Percentiles rank a stretch among this genome's conserved stretches.
These are phyloP conservation scores for Nasonia giraulti DNA, from an alignment of 1,140 invertebrate genomes.

Conservation along the genomic window DNA sequence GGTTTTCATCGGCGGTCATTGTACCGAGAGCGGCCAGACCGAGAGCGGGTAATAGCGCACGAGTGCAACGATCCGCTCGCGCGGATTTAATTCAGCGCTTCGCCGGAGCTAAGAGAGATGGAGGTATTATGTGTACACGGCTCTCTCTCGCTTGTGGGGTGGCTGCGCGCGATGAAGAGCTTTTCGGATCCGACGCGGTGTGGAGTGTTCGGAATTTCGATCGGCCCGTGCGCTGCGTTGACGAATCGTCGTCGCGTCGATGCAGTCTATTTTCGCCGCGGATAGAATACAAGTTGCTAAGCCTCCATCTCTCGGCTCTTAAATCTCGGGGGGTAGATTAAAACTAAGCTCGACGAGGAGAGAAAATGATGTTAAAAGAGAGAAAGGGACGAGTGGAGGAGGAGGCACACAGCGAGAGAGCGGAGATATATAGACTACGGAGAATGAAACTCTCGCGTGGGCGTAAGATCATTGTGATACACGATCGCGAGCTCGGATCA, in stretches of 20 bases:
- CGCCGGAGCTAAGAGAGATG: constrained; percentile 40
- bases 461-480: constrained; percentile 71
- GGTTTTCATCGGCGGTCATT: constrained; percentile 51
- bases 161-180: not conserved
- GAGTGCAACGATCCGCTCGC: constrained; percentile 37
- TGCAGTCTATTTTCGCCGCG: not conserved
- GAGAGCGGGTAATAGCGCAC: constrained; percentile 16
- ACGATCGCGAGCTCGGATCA: constrained; percentile 67
- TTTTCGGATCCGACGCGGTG: not conserved
- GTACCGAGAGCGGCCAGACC: constrained; percentile 35
- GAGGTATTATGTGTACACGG: not conserved
- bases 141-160: not conserved
- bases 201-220: not conserved
- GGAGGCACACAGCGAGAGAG: not conserved
- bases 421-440: not conserved
- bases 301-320: too few species aligned
- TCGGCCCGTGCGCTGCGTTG: not conserved
- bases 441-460: constrained; percentile 58
- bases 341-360: not conserved
- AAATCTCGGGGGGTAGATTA: not conserved
- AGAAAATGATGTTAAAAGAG: constrained; percentile 19
- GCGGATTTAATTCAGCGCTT: constrained; percentile 43
- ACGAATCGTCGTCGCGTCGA: not conserved
- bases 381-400: constrained; percentile 18
- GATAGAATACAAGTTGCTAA: not conserved